These are phyloP conservation scores for Sciurus niger DNA, from an alignment of 2,113 vertebrate genomes.

Conservation along the genomic window DNA sequence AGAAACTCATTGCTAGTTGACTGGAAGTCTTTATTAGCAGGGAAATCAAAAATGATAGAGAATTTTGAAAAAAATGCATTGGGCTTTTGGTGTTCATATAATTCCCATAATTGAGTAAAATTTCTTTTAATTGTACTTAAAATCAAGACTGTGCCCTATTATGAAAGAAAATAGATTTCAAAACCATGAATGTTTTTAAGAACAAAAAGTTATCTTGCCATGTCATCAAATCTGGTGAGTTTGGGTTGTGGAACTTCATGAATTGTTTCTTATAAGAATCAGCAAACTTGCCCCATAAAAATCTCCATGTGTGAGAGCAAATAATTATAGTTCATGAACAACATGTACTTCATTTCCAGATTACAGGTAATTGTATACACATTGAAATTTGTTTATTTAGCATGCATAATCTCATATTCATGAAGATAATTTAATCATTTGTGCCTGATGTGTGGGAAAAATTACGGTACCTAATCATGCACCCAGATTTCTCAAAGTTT, in stretches of 20 bases:
- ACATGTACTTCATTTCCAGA: constrained; percentile 68
- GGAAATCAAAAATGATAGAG: constrained; percentile 73
- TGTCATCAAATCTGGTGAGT: constrained; percentile 69
- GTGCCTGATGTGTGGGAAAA: constrained; percentile 51
- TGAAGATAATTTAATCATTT: constrained; percentile 79
- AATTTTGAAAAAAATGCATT: constrained; percentile 64
- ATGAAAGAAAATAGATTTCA: constrained; percentile 51
- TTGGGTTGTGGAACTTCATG: neutral
- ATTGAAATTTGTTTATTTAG: constrained; percentile 81
- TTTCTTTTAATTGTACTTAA: constrained; percentile 78
- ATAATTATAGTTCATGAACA: constrained; percentile 69
- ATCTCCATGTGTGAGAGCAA: constrained; percentile 69
- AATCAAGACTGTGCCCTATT: constrained; percentile 54
- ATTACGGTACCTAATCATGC: constrained; percentile 63
- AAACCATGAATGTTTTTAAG: constrained; percentile 34
- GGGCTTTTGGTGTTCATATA: constrained; percentile 70
- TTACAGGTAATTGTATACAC: constrained; percentile 76
- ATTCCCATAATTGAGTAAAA: constrained; percentile 80
- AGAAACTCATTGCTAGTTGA: constrained; percentile 57
- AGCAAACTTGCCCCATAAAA: constrained; percentile 44
- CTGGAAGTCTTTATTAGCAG: constrained; percentile 39
- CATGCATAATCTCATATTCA: constrained; percentile 77
- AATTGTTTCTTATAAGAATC: constrained; percentile 41
- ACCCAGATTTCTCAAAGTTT: constrained; percentile 66
- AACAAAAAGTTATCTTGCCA: constrained; percentile 77